These are phyloP conservation scores for Cylloceria caligata DNA, from an alignment of 2,888 invertebrate genomes.

Conservation along the genomic window DNA sequence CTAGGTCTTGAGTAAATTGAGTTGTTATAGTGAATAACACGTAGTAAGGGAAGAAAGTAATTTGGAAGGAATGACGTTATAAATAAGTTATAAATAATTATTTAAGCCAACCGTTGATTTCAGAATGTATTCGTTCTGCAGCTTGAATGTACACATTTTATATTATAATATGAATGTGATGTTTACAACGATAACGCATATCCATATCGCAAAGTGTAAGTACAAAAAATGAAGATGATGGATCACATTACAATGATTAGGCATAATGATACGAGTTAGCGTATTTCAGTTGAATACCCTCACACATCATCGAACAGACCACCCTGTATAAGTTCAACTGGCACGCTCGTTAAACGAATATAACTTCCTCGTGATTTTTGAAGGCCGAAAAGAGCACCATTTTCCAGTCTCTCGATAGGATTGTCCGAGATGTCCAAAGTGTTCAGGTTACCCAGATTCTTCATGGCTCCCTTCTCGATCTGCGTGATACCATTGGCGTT, in stretches of 20 bases:
- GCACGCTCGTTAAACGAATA: constrained; percentile 33
- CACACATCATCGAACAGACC: constrained; percentile 62
- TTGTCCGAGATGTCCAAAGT: constrained; percentile 77
- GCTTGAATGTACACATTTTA: background rate
- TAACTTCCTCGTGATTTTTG: constrained; percentile 55
- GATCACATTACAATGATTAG: background rate
- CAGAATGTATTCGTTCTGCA: background rate
- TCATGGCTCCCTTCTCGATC: constrained; percentile 49
- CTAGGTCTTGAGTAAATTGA: no score
- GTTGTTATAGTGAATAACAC: background rate
- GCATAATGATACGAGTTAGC: background rate
- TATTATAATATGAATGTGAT: background rate
- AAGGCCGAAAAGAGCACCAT: constrained; percentile 76
- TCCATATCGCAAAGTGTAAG: background rate
- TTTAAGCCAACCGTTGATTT: background rate
- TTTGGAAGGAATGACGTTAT: background rate
- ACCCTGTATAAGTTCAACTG: constrained; percentile 62
- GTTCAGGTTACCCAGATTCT: constrained; percentile 46
- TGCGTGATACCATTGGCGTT: constrained; percentile 34
- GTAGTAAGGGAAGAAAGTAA: background rate
- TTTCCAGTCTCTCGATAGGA: constrained; percentile 79
- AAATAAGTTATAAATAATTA: background rate
- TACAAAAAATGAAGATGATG: background rate
- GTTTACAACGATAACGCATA: background rate
- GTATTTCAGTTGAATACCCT: background rate